Evolutionary conservation across 2,113 vertebrate genomes (phyloP), one percentile per base, ranked within the genome.

Genomic region (Ceuthmochares aereus): DNA sequence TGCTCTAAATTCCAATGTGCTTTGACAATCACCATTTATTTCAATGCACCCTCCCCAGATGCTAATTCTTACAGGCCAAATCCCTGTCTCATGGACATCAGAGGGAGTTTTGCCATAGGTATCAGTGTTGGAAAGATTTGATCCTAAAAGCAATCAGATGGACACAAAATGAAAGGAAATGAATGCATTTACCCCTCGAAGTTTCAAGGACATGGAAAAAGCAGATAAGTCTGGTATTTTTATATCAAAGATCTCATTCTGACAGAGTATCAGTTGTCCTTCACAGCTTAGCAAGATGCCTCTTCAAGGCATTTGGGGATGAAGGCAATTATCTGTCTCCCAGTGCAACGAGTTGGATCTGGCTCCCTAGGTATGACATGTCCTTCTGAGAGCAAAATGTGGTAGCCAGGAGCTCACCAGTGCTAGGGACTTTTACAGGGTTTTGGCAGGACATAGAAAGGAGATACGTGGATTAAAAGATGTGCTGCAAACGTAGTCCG

Each of bases 1-100:
- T 93, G 62, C 68, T 95, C 95, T 92, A 89, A 95, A 97, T 97
- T 95, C 96, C 95, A 94, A 82, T 70, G 82, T 95, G 82, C 79
- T 97, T 95, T 83, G 77, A 85, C 94, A 97, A 96, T 96, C 92
- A 91, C 69, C 62, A 66, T 95, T 93, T 91, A 93, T 89, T 96
- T 96, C 89, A 95, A 30, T 77, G 82, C 56, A 76, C 88, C 49
- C 86, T 97, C 92, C 94, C 94, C 34, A 96, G 97, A 91, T n/a
- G 22, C 58, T 86, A 51, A 75, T 86, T 94, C 47, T 81, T 83
- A 43, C 1, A 9, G 73, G 90, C 72, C 89, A 93, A 95, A 94
- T 90, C 79, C 62, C 42, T 4, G 2, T 73, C 58, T 84, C 5
- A 1, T 93, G 92, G 70, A 95, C 92, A 62, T 90, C 84, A 87